Evolutionary conservation across 23 tunicate genomes (phyloP).

Genomic region (Styela plicata): DNA sequence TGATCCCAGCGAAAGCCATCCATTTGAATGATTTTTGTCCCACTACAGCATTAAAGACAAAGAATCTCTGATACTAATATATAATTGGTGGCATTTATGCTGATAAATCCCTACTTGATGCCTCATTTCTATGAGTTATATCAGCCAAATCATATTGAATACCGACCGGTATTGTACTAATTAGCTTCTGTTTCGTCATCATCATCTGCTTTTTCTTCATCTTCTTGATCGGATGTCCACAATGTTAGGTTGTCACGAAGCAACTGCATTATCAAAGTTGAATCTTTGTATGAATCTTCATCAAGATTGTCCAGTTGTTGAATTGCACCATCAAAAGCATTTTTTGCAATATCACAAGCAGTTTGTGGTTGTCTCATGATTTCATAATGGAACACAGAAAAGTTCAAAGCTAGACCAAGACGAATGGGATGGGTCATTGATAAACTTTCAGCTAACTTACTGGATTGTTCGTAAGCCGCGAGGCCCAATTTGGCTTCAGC

Average conservation of each 20-base stretch:
- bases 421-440: conserved; percentile 8
- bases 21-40: no score
- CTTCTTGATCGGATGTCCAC: conserved; percentile 20
- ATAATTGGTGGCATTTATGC: no score
- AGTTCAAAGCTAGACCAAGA: conserved; percentile 25
- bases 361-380: conserved; percentile 8
- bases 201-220: not conserved
- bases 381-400: conserved; percentile 25
- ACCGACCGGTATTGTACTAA: no score
- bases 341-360: conserved; percentile 19
- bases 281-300: conserved; percentile 20
- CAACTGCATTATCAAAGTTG: no score
- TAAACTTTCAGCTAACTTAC: not conserved
- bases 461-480: conserved; percentile 21
- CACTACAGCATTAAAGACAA: no score
- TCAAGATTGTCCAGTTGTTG: conserved; percentile 2
- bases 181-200: no score
- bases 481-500: not conserved
- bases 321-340: conserved; percentile 25
- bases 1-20: no score
- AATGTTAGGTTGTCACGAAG: no score
- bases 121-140: no score
- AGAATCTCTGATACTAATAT: no score
- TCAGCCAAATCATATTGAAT: no score
- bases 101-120: no score